Conservation (phyloP, 2,888 invertebrate genomes). For the Pegoplata infirma region DNA sequence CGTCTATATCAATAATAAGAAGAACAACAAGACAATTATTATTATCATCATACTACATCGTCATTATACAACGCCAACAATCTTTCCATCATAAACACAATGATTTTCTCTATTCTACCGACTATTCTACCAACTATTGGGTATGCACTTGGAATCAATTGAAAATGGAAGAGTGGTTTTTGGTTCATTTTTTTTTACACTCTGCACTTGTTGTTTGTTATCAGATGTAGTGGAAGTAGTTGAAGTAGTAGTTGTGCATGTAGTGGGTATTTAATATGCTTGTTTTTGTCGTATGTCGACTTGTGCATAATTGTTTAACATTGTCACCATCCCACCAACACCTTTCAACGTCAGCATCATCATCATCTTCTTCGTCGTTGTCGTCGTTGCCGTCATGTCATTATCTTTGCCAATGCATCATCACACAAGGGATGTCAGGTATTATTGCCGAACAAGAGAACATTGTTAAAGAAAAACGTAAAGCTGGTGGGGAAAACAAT, state of each 20-base stretch:
- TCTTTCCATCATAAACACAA: slow-evolving; percentile 10
- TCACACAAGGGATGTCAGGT: slow-evolving; percentile 5
- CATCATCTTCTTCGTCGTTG: slow-evolving; percentile 11
- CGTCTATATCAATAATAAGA: slow-evolving; percentile 13
- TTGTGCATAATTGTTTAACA: slow-evolving; percentile 18
- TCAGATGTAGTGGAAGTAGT: slow-evolving; percentile 10
- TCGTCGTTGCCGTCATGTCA: not conserved
- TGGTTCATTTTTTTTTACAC: not conserved
- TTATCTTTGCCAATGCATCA: slow-evolving; percentile 16
- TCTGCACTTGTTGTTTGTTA: slow-evolving; percentile 20
- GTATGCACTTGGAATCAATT: slow-evolving; percentile 31
- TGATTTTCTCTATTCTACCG: not conserved
- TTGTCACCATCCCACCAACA: slow-evolving; percentile 11
- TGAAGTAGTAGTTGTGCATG: too few relatives aligned
- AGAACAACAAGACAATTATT: slow-evolving; percentile 15
- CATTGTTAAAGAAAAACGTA: slow-evolving; percentile 11
- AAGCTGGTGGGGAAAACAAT: slow-evolving; percentile 24
- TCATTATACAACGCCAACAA: not conserved
- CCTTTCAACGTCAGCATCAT: not conserved
- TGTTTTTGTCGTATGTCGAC: slow-evolving; percentile 15
- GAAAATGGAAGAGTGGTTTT: slow-evolving; percentile 24
- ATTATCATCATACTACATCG: slow-evolving; percentile 10
- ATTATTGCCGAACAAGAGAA: slow-evolving; percentile 1
- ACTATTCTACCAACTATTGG: too few relatives aligned
- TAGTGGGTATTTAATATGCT: slow-evolving; percentile 14